phyloP scores from a whole-genome alignment of 2,888 invertebrate genomes.

The Hydrotaea diabolus region DNA sequence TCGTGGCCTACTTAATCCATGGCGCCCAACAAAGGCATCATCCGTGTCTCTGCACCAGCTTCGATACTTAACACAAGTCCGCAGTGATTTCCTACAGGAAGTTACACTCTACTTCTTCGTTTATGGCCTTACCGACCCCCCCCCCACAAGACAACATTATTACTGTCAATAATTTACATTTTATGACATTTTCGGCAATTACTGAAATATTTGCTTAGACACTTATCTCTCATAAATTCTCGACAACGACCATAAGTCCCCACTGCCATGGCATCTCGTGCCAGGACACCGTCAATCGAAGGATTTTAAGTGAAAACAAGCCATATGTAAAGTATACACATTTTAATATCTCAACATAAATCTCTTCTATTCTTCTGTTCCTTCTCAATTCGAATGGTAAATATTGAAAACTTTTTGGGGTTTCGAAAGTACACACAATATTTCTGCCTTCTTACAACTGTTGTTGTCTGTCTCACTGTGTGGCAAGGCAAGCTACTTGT shows the following conservation, averaged over 20 bases:
- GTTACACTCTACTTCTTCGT: not conserved
- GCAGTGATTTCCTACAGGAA: too few relatives aligned
- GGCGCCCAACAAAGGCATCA: too few relatives aligned
- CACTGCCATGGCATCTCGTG: not conserved
- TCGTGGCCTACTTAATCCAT: too few relatives aligned
- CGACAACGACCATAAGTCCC: not conserved
- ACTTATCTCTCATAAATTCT: conserved; percentile 4
- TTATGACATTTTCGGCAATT: conserved; percentile 17
- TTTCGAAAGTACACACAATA: not conserved
- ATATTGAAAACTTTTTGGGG: not conserved
- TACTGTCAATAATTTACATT: conserved; percentile 16
- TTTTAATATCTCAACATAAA: conserved; percentile 10
- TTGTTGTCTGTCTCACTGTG: too few relatives aligned
- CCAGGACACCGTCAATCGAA: not conserved
- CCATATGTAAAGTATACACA: not conserved
- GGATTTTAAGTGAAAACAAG: not conserved
- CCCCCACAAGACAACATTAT: not conserved
- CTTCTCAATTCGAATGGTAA: not conserved
- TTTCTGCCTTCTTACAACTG: too few relatives aligned
- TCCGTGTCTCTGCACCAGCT: too few relatives aligned
- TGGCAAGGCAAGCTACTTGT: not conserved
- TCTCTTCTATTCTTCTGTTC: not conserved
- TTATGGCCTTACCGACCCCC: not conserved
- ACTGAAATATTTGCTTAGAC: conserved; percentile 12
- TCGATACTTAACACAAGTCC: too few relatives aligned